Conservation (phyloP, 2,888 invertebrate genomes). For the Augochlorella aurata region DNA sequence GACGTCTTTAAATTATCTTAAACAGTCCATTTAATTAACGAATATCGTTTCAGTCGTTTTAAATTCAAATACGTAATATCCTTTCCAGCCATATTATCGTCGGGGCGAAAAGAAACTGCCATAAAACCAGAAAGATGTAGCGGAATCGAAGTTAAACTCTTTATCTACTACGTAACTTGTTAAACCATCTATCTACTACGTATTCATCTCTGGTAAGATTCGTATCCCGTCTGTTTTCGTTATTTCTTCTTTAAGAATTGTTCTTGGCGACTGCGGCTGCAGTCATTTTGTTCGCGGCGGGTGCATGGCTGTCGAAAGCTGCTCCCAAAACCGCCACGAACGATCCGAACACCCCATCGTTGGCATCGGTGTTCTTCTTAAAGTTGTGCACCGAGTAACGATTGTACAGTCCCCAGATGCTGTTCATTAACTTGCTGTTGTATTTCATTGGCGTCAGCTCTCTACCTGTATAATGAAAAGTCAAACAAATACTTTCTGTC, state of each 20-base stretch:
- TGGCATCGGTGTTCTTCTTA: conserved; percentile 88
- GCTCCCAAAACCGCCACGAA: conserved; percentile 80
- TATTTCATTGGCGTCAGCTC: conserved; percentile 89
- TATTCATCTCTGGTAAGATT: not conserved
- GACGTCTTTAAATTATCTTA: not conserved
- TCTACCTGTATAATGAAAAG: conserved; percentile 82
- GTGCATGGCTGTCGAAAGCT: conserved; percentile 83
- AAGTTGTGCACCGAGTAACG: conserved; percentile 94
- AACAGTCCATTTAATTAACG: conserved; percentile 9
- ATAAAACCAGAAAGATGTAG: not conserved
- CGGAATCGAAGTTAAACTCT: not conserved
- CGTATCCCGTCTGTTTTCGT: conserved; percentile 4
- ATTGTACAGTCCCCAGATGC: conserved; percentile 95
- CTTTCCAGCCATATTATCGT: not conserved
- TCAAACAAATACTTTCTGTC: not conserved
- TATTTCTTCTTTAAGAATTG: conserved; percentile 30
- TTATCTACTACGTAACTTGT: not conserved
- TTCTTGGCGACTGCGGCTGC: conserved; percentile 39
- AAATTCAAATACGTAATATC: not conserved
- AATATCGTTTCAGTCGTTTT: conserved; percentile 15
- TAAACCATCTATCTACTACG: too few relatives aligned
- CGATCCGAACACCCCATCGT: conserved; percentile 75
- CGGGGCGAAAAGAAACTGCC: not conserved
- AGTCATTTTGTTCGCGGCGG: conserved; percentile 49
- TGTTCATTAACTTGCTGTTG: conserved; percentile 94